Evolutionary conservation across 2,113 vertebrate genomes (phyloP).

Genomic region (Benthochromis sp.): DNA sequence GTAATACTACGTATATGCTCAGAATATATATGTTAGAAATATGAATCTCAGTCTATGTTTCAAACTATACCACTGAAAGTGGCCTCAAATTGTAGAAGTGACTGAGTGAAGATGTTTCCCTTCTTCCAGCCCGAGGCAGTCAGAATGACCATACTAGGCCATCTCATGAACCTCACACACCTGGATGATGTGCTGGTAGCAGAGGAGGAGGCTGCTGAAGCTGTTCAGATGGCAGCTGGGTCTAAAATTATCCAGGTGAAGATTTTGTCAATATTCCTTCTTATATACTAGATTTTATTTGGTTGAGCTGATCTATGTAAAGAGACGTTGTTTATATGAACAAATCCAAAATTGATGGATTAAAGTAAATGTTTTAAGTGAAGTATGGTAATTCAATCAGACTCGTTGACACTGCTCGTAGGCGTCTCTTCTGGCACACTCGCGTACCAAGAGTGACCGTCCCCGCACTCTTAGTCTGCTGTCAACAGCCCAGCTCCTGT

Average conservation of each 20-base stretch:
- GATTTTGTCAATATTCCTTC: not conserved
- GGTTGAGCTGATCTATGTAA: not conserved
- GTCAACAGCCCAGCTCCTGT: slow-evolving; percentile 76
- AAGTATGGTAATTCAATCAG: not conserved
- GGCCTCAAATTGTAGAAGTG: not conserved
- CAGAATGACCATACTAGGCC: slow-evolving; percentile 64
- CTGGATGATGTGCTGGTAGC: slow-evolving; percentile 67
- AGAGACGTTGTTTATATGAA: not conserved
- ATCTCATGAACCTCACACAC: slow-evolving; percentile 72
- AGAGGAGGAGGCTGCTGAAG: slow-evolving; percentile 66
- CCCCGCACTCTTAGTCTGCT: slow-evolving; percentile 76
- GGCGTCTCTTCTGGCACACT: slow-evolving; percentile 69
- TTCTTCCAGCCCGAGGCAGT: slow-evolving; percentile 63
- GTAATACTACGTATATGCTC: not conserved
- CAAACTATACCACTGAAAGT: not conserved
- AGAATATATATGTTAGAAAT: not conserved
- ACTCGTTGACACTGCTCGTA: slow-evolving; percentile 38
- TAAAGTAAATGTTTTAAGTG: not conserved
- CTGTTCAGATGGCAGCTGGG: slow-evolving; percentile 50
- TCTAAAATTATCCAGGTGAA: slow-evolving; percentile 74
- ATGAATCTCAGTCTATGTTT: not conserved
- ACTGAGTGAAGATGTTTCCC: not conserved
- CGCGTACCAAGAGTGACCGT: slow-evolving; percentile 60
- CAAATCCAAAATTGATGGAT: not conserved
- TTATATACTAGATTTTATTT: not conserved